Evolutionary conservation across 2,888 invertebrate genomes (phyloP), one percentile per base, ranked within the genome.

Genomic region (Nomada hirtipes): DNA sequence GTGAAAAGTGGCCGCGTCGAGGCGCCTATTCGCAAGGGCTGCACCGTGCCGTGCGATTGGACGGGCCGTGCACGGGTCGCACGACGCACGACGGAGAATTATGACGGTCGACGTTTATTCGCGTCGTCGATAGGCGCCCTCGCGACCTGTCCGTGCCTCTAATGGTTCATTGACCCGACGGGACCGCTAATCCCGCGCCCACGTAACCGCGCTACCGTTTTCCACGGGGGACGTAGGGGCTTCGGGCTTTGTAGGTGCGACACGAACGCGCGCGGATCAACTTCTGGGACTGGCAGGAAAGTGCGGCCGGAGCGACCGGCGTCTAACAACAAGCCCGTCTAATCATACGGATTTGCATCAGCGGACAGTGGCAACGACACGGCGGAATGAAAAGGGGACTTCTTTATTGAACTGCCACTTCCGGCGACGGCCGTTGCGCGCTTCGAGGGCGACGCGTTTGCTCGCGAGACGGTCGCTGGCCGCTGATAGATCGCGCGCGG

Each of bases 91-190:
- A 65, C 29, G 70, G 85, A 86, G 90, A 91, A 90, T 91, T 91
- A 91, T 89, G 89, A 87, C 89, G 87, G 86, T 81, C 86, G 68
- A 79, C 85, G 86, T 90, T 90, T 90, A 90, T 90, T 90, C 90
- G 85, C 89, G 89, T 87, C 88, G 87, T 86, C 88, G 88, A 88
- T 88, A 81, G 87, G 88, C 87, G 87, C 88, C 87, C 82, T 70
- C 78, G 83, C 80, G 88, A 88, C 85, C 86, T 86, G 87, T 88
- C 88, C 83, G 80, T 88, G 82, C 70, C 80, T 82, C 84, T 90
- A 90, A 90, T 90, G 90, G 90, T 90, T 90, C 90, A 90, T 90
- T 88, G 90, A 89, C 89, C 89, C 85, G 88, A 86, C 88, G 87
- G 84, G 65, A 52, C 82, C 79, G 83, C 85, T 88, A 89, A 89